Evolutionary conservation across 2,888 invertebrate species (phyloP), one percentile per base, ranked within the genome.

Genomic region (Diloba caeruleocephala): DNA sequence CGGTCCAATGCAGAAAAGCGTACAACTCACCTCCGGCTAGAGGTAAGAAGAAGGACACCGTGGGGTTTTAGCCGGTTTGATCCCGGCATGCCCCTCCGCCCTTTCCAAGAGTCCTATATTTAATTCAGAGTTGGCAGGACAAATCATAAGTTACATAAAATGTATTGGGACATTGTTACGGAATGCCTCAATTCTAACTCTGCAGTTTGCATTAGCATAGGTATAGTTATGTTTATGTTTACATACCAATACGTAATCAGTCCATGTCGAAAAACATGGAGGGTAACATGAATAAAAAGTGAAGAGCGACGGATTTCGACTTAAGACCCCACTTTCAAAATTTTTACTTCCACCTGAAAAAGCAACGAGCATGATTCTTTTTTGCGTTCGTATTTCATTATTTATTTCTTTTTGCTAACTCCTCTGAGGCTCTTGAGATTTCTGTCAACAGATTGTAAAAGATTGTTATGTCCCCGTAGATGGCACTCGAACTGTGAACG

Each of bases 401-500:
- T 48, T 59, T 62, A 65, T 59, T 59, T 49, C 62, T 61, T 57
- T 53, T 66, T 66, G 52, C 34, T 50, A 56, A 61, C 52, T 56
- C 37, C 56, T 33, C 50, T 48, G n/a, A 45, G 41, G 26, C 19
- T 10, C 57, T 66, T 13, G 37, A 54, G 39, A 46, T 56, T 68
- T 56, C 51, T 70, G 54, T 70, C 66, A 54, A 65, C 54, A 58
- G 51, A 57, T 59, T 57, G 43, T 54, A 32, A 39, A n/a, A 72
- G 60, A 68, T 65, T 63, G 54, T 59, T 64, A 57, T 52, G 63
- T 46, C 45, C 37, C 32, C 4, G 54, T 44, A 46, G 63, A 67
- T 49, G 73, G 50, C 25, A 52, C 65, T 70, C 67, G 61, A 76
- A 71, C 56, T 53, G 55, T 53, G 71, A 70, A 63, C 63, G 77